phyloP scores from a whole-genome alignment of 2,113 vertebrate species.

The Protobothrops flavoviridis region DNA sequence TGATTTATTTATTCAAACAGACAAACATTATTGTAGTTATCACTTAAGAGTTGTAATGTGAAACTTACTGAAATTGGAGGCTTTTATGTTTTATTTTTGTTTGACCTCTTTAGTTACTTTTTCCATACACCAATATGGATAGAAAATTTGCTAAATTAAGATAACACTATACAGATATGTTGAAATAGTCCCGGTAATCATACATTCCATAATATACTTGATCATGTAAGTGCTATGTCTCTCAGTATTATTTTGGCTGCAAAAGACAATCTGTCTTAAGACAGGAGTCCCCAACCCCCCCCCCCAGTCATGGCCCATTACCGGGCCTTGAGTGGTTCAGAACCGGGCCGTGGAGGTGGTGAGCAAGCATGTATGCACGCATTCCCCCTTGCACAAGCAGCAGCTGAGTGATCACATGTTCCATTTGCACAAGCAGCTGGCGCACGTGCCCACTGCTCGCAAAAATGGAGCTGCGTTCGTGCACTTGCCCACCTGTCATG shows the following conservation, averaged over 20 bases:
- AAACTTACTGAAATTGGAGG: neutral
- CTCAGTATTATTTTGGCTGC: neutral
- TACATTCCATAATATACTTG: neutral
- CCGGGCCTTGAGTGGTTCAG: neutral
- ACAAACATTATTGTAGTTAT: neutral
- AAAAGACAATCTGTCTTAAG: neutral
- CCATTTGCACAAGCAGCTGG: accelerated
- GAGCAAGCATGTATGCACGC: too few relatives aligned
- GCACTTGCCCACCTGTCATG: neutral
- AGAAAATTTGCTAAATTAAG: neutral
- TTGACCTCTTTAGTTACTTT: neutral
- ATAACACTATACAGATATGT: neutral
- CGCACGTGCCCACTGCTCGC: neutral
- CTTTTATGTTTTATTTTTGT: neutral
- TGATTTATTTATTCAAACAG: neutral
- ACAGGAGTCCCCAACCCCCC: neutral
- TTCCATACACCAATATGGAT: neutral
- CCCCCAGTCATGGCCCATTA: too few relatives aligned
- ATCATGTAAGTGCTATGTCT: neutral
- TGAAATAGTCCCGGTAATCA: neutral
- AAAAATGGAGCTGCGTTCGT: neutral
- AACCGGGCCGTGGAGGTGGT: neutral
- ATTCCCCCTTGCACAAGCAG: too few relatives aligned
- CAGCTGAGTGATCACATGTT: too few relatives aligned
- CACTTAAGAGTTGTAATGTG: neutral